A percentile compares a stretch with the other conserved stretches of the same genome.
Evolutionary conservation across 2,113 vertebrate species (phyloP).

Genomic region (Fregetta grallaria): DNA sequence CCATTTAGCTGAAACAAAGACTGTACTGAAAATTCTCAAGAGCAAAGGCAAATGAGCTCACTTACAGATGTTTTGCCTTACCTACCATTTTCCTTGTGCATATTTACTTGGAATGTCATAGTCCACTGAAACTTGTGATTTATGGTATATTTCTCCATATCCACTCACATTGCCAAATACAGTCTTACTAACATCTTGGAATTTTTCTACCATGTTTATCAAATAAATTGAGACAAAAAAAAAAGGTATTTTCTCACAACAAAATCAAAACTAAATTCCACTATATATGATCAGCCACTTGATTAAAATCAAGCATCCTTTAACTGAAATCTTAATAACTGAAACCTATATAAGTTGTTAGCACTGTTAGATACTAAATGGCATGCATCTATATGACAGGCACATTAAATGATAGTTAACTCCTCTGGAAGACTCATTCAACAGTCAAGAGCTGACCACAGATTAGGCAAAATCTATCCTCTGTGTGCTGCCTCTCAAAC

Average conservation of each 20-base stretch:
- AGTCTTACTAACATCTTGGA: background rate
- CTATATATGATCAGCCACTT: background rate
- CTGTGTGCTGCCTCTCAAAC: background rate
- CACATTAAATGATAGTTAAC: background rate
- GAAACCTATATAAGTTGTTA: background rate
- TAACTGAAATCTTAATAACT: background rate
- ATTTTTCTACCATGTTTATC: background rate
- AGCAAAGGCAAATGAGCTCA: constrained; percentile 1
- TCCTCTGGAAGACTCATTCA: background rate
- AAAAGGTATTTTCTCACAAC: background rate
- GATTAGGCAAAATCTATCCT: background rate
- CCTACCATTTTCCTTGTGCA: background rate
- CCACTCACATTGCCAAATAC: background rate
- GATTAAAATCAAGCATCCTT: background rate
- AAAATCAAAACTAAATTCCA: background rate
- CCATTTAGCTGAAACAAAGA: constrained; percentile 36
- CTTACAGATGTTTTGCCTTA: background rate
- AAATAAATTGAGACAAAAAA: background rate
- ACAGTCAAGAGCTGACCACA: background rate
- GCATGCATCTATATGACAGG: background rate
- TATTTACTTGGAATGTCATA: background rate
- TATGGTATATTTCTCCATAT: background rate
- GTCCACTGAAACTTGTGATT: background rate
- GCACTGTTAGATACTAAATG: background rate
- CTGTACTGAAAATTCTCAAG: background rate